These are phyloP conservation scores for Patella vulgata DNA, from an alignment of 1,140 invertebrate species.

Conservation along the genomic window DNA sequence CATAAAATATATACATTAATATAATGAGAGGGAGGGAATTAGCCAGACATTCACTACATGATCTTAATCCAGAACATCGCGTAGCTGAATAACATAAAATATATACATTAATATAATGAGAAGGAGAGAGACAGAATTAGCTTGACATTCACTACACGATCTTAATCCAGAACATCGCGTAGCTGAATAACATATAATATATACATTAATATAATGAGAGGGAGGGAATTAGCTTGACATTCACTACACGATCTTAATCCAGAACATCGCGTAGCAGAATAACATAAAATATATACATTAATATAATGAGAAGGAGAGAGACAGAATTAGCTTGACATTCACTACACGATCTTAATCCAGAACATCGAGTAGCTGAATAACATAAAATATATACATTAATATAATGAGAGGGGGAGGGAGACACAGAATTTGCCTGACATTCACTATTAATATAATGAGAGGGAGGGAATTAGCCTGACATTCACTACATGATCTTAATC, in stretches of 20 bases:
- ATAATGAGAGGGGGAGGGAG: too few species aligned
- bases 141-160: conserved; percentile 85
- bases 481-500: conserved; percentile 80
- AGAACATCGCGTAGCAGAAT: conserved; percentile 62
- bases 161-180: conserved; percentile 72
- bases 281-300: conserved; percentile 11
- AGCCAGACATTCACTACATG: conserved; percentile 85
- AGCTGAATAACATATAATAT: conserved; percentile 38
- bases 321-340: conserved; percentile 87
- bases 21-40: too few species aligned
- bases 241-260: conserved; percentile 81
- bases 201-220: too few species aligned
- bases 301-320: too few species aligned
- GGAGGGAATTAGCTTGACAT: conserved; percentile 89
- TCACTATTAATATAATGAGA: too few species aligned
- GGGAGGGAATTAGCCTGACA: conserved; percentile 90
- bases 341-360: conserved; percentile 80
- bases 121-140: conserved; percentile 90
- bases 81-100: conserved; percentile 44
- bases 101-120: too few species aligned
- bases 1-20: conserved; percentile 10
- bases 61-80: conserved; percentile 73
- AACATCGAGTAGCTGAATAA: conserved; percentile 60
- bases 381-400: conserved; percentile 10
- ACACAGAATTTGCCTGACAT: too few species aligned